phyloP scores from a whole-genome alignment of 2,113 vertebrate genomes.

The Hippocampus mohnikei region DNA sequence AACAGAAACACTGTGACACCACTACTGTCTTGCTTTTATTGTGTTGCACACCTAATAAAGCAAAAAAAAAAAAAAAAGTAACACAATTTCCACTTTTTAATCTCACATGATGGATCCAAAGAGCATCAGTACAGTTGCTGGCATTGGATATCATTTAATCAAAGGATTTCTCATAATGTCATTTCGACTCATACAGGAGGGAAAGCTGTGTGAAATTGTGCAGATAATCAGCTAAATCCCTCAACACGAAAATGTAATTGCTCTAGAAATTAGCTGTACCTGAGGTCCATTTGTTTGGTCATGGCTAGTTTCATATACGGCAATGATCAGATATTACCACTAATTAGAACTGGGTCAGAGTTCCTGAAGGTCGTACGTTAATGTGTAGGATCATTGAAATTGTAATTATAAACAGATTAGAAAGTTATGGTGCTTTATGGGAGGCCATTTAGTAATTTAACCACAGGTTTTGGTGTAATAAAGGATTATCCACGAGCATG shows the following conservation, averaged over 20 bases:
- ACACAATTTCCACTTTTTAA: not conserved
- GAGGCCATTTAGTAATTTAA: slow-evolving; percentile 93
- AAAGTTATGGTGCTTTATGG: slow-evolving; percentile 96
- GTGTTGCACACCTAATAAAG: not conserved
- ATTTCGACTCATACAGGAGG: slow-evolving; percentile 80
- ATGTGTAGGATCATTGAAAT: slow-evolving; percentile 97
- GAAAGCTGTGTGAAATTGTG: slow-evolving; percentile 97
- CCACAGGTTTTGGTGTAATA: slow-evolving; percentile 89
- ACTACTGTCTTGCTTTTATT: not conserved
- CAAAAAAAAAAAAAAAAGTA: not conserved
- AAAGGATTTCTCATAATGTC: slow-evolving; percentile 72
- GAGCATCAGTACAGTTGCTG: too few species aligned
- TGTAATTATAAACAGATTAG: slow-evolving; percentile 99
- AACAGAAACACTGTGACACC: not conserved
- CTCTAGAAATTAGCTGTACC: slow-evolving; percentile 98
- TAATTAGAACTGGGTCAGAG: slow-evolving; percentile 99
- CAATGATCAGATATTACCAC: slow-evolving; percentile 95
- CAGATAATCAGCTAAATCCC: slow-evolving; percentile 99
- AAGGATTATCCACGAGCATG: slow-evolving; percentile 80
- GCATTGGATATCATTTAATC: slow-evolving; percentile 86
- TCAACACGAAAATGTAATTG: slow-evolving; percentile 99
- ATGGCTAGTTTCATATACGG: slow-evolving; percentile 99
- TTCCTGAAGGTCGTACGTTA: slow-evolving; percentile 99
- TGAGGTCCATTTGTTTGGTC: slow-evolving; percentile 99
- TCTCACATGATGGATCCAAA: not conserved